Percentiles rank a stretch among this genome's conserved stretches.
These are phyloP conservation scores for Drosophila willistoni DNA, from an alignment of 1,140 invertebrate genomes.

Conservation along the genomic window DNA sequence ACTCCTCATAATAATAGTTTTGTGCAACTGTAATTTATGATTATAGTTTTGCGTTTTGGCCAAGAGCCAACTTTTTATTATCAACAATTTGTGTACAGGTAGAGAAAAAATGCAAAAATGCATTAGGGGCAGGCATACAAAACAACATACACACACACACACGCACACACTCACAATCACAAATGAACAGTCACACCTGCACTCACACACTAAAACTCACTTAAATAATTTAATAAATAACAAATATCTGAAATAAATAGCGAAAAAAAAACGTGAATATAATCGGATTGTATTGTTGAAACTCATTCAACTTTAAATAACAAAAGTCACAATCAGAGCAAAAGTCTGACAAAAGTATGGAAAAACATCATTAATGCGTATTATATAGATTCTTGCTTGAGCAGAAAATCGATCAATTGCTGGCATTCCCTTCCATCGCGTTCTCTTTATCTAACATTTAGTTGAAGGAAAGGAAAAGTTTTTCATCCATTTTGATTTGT, in stretches of 20 bases:
- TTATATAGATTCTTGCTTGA: constrained; percentile 52
- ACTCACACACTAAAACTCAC: background rate
- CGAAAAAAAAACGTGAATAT: constrained; percentile 3
- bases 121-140: constrained; percentile 47
- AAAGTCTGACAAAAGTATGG: constrained; percentile 16
- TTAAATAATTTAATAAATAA: constrained; percentile 37
- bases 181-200: background rate
- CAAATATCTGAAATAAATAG: constrained; percentile 24
- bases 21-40: constrained; percentile 70
- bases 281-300: constrained; percentile 14
- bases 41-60: constrained; percentile 64
- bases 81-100: constrained; percentile 38
- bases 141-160: background rate
- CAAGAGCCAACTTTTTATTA: constrained; percentile 58
- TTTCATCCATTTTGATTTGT: constrained; percentile 29
- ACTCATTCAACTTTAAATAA: constrained; percentile 29
- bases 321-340: constrained; percentile 28
- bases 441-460: constrained; percentile 13
- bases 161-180: background rate
- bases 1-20: constrained; percentile 45
- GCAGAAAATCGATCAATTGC: constrained; percentile 70
- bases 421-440: constrained; percentile 55
- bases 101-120: constrained; percentile 56
- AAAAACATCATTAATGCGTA: constrained; percentile 57
- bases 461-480: constrained; percentile 42